Conservation (phyloP, 92 coral and sea anemone genomes). For the Porites lobata region DNA sequence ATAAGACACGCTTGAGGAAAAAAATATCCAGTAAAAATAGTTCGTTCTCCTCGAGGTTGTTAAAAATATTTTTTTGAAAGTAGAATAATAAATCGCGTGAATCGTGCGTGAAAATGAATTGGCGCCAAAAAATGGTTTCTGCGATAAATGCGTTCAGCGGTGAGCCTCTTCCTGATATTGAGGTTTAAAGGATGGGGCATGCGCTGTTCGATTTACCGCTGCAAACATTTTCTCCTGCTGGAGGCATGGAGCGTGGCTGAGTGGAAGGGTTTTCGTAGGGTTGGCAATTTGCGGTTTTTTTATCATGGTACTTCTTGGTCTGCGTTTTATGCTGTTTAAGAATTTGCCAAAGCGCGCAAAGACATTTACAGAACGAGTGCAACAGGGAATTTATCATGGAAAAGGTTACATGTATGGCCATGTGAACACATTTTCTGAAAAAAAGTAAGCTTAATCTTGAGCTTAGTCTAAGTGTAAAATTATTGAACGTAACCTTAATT, state of each 20-base stretch:
- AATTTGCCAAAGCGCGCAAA: conserved; percentile 82
- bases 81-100: not conserved
- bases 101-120: conserved; percentile 7
- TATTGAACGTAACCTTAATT: no score
- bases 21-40: not conserved
- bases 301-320: conserved; percentile 84
- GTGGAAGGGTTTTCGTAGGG: no score
- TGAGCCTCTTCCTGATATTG: not conserved
- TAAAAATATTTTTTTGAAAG: not conserved
- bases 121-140: conserved; percentile 55
- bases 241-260: not conserved
- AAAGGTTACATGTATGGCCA: conserved; percentile 95
- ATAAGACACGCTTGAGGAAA: conserved; percentile 11
- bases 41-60: not conserved
- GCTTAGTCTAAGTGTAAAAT: not conserved
- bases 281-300: not conserved
- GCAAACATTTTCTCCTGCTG: no score
- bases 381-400: conserved; percentile 93
- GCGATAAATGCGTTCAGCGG: conserved; percentile 39
- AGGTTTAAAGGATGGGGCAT: not conserved
- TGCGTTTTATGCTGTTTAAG: conserved; percentile 77
- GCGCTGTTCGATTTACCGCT: not conserved
- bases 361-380: conserved; percentile 84
- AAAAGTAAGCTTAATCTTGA: conserved; percentile 72
- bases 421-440: conserved; percentile 93